Evolutionary conservation across 1,140 invertebrate genomes (phyloP).

Genomic region (Drosophila lacertosa): DNA sequence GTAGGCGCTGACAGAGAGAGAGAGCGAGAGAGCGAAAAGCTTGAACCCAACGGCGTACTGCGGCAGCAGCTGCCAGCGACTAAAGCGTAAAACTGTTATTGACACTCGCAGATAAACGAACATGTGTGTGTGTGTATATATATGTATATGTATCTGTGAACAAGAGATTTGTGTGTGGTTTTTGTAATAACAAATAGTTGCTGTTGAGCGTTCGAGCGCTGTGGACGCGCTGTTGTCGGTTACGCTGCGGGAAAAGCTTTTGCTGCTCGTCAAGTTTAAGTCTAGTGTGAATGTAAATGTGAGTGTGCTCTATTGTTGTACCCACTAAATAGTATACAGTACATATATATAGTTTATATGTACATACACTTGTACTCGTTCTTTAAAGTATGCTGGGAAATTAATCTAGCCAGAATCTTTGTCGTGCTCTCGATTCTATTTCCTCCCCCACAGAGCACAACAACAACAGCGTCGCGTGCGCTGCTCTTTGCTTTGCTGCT

Average conservation of each 20-base stretch:
- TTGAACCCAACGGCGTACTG: conserved; percentile 30
- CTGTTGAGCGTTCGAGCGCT: conserved; percentile 63
- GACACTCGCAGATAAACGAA: conserved; percentile 43
- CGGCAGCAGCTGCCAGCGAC: conserved; percentile 45
- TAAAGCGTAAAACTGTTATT: conserved; percentile 59
- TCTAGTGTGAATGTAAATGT: conserved; percentile 46
- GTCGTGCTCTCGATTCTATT: background rate
- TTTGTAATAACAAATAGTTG: conserved; percentile 71
- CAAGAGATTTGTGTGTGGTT: conserved; percentile 11
- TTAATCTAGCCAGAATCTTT: conserved; percentile 34
- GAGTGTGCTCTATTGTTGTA: conserved; percentile 45
- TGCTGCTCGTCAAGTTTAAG: conserved; percentile 37
- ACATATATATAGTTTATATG: conserved; percentile 15
- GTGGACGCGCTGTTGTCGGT: conserved; percentile 49
- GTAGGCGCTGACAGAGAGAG: no score
- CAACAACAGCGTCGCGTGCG: background rate
- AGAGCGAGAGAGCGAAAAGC: conserved; percentile 20
- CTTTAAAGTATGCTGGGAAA: conserved; percentile 1
- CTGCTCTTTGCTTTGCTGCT: conserved; percentile 4
- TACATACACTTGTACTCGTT: conserved; percentile 10
- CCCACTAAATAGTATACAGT: conserved; percentile 29
- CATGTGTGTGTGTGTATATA: conserved; percentile 7
- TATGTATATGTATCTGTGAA: conserved; percentile 3
- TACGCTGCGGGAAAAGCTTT: conserved; percentile 44
- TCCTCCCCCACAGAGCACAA: background rate